A percentile compares a stretch with the other conserved stretches of the same genome.
These are phyloP conservation scores for Thinocorus orbignyianus DNA, from an alignment of 2,113 vertebrate genomes.

Conservation along the genomic window DNA sequence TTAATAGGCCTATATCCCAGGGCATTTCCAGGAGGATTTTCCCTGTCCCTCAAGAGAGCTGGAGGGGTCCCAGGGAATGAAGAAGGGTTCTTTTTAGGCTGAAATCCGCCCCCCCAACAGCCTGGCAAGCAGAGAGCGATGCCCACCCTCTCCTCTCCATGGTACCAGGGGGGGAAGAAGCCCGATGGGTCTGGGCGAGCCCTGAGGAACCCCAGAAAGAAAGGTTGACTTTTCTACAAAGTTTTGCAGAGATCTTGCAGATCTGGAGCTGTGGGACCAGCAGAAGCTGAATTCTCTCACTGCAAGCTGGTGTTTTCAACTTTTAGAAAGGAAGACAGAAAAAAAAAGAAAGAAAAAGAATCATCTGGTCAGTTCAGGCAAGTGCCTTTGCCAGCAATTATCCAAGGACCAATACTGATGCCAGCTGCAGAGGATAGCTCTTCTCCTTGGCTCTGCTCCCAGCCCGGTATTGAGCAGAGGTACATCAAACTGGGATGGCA, in stretches of 20 bases:
- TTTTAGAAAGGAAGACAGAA: not conserved
- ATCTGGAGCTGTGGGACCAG: not conserved
- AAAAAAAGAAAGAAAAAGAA: not conserved
- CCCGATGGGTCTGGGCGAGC: not conserved
- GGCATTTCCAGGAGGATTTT: not conserved
- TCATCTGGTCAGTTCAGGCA: not conserved
- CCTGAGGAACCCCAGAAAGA: not conserved
- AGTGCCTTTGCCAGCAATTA: not conserved
- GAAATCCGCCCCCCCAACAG: not conserved
- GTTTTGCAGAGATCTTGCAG: not conserved
- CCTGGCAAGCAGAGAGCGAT: not conserved
- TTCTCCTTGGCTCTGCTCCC: not conserved
- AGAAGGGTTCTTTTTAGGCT: not conserved
- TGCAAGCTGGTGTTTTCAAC: not conserved
- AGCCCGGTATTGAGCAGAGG: not conserved
- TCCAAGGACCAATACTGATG: not conserved
- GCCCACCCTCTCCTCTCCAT: not conserved
- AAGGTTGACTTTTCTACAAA: fast-evolving
- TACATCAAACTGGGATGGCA: not conserved
- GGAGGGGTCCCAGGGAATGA: not conserved
- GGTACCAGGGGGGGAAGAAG: not conserved
- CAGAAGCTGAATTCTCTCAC: not conserved
- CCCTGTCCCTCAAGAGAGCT: too few species aligned
- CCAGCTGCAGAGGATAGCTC: not conserved
- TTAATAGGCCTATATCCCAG: not conserved